Evolutionary conservation across 1,140 invertebrate species (phyloP).

Genomic region (Lasaia peninsularis): DNA sequence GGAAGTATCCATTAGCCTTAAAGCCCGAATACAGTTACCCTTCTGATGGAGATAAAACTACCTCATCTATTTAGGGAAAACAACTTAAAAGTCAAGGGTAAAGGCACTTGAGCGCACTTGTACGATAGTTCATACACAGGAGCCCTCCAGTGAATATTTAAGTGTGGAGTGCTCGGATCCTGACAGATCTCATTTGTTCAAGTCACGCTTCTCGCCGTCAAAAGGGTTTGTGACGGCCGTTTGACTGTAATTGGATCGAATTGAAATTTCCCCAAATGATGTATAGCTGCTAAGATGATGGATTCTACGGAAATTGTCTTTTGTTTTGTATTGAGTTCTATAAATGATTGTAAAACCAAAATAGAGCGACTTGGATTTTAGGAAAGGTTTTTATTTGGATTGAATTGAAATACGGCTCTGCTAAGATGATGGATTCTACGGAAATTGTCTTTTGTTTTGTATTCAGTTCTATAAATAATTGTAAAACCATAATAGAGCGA

Average conservation of each 20-base stretch:
- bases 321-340: constrained; percentile 1
- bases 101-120: background rate
- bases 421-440: background rate
- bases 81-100: background rate
- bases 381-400: too few relatives aligned
- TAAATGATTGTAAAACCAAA: too few relatives aligned
- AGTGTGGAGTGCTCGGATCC: background rate
- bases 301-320: background rate
- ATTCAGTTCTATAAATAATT: background rate
- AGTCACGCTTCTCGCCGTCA: background rate
- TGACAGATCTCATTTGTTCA: constrained; percentile 1
- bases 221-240: constrained; percentile 4
- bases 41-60: background rate
- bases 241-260: constrained; percentile 5
- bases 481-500: too few relatives aligned
- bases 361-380: too few relatives aligned
- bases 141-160: background rate
- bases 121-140: background rate
- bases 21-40: background rate
- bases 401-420: background rate
- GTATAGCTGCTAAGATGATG: background rate
- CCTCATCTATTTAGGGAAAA: background rate
- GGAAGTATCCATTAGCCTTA: too few relatives aligned
- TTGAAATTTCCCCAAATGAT: constrained; percentile 3
- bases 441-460: constrained; percentile 2